These are phyloP conservation scores for Mormyrus proboscirostris DNA, from an alignment of 2,797 vertebrate species.

Conservation along the genomic window DNA sequence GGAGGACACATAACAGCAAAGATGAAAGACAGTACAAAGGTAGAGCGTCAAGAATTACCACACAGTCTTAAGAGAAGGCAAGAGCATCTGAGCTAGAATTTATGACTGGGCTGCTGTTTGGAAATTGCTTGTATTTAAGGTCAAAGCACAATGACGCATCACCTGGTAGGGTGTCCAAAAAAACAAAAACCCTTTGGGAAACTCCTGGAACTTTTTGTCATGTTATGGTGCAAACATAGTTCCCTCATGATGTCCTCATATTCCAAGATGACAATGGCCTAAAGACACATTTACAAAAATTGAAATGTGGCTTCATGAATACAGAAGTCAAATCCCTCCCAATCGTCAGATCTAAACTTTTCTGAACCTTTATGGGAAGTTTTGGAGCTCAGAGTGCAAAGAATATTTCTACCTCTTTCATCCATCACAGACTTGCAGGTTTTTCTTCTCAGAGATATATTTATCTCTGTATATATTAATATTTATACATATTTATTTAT, in stretches of 20 bases:
- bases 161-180: background rate
- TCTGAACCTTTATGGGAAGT: background rate
- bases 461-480: conserved; percentile 3
- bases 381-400: background rate
- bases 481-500: background rate
- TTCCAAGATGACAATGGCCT: background rate
- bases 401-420: background rate
- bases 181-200: background rate
- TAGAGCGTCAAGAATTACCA: background rate
- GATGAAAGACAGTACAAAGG: background rate
- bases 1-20: background rate
- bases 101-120: background rate
- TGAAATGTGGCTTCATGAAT: background rate
- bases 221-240: background rate
- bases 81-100: background rate
- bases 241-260: background rate
- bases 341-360: background rate
- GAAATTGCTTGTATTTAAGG: background rate
- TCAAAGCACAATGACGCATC: background rate
- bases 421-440: background rate
- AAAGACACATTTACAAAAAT: background rate
- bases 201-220: background rate
- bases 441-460: background rate
- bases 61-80: background rate
- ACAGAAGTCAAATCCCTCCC: background rate